These are phyloP conservation scores for Hystrix brachyura DNA, from an alignment of 2,113 vertebrate species.

Conservation along the genomic window DNA sequence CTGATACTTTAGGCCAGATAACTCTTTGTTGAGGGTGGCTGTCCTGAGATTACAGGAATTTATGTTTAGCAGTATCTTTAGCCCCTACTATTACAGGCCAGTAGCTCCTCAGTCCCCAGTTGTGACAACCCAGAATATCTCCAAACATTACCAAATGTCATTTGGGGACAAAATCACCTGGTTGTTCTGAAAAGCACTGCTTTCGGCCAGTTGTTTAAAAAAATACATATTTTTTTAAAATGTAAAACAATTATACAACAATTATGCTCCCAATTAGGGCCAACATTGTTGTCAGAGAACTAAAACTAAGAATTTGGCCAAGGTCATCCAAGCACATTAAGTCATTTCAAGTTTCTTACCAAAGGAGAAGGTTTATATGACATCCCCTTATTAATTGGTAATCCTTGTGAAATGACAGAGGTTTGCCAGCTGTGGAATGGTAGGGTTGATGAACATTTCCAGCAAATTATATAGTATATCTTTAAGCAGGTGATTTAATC, in stretches of 20 bases:
- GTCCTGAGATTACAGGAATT: not conserved
- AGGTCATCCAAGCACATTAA: not conserved
- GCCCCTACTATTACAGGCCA: not conserved
- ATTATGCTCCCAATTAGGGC: not conserved
- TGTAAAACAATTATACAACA: not conserved
- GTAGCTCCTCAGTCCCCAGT: not conserved
- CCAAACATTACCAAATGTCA: not conserved
- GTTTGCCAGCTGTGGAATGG: not conserved
- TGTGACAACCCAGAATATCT: not conserved
- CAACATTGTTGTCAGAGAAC: not conserved
- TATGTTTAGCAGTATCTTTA: not conserved
- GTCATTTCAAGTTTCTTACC: conserved; percentile 27
- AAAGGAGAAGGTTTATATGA: conserved; percentile 18
- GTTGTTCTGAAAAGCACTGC: not conserved
- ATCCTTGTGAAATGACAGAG: not conserved
- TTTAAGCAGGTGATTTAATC: conserved; percentile 19
- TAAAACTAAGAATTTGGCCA: not conserved
- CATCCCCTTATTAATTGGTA: not conserved
- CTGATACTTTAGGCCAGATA: not conserved
- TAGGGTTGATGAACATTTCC: not conserved
- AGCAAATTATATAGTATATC: not conserved
- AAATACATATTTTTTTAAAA: not conserved
- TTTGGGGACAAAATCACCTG: not conserved
- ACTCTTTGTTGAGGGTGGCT: not conserved
- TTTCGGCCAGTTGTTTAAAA: not conserved